phyloP scores from a whole-genome alignment of 2,113 vertebrate species.

The Petroica traversi region DNA sequence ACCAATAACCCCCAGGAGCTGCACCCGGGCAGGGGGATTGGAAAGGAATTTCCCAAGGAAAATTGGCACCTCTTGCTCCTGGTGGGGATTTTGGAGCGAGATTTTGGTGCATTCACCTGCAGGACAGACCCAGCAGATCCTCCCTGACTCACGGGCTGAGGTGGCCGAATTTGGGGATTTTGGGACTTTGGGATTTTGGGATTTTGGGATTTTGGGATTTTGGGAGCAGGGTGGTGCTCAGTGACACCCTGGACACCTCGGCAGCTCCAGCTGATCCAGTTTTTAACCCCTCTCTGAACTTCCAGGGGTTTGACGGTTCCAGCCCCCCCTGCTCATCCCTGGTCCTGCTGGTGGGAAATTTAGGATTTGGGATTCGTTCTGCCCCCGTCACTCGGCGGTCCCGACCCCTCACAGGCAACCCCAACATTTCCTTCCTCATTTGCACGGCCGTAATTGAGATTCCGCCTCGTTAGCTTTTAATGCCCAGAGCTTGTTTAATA shows the following conservation, averaged over 20 bases:
- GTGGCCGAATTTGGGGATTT: rapidly evolving
- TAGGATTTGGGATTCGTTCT: neutral
- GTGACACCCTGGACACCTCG: neutral
- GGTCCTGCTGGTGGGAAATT: neutral
- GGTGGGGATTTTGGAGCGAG: neutral
- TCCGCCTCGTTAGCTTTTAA: slow-evolving; percentile 16
- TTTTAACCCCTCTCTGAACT: neutral
- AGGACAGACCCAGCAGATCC: neutral
- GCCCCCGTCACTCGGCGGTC: neutral
- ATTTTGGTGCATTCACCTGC: neutral
- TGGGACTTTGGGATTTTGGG: too few relatives aligned
- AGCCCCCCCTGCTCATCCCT: rapidly evolving
- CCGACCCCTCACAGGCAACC: neutral
- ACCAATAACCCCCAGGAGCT: neutral
- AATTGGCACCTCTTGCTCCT: neutral
- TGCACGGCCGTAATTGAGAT: neutral
- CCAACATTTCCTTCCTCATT: neutral
- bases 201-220: neutral
- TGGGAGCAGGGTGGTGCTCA: neutral
- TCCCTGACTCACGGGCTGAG: neutral
- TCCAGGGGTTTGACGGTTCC: neutral
- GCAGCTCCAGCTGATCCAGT: neutral
- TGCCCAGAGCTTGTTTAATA: neutral
- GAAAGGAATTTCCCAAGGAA: neutral
- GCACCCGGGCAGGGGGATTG: neutral